These are phyloP conservation scores for Pollenia griseotomentosa DNA, from an alignment of 2,888 invertebrate genomes.

Conservation along the genomic window DNA sequence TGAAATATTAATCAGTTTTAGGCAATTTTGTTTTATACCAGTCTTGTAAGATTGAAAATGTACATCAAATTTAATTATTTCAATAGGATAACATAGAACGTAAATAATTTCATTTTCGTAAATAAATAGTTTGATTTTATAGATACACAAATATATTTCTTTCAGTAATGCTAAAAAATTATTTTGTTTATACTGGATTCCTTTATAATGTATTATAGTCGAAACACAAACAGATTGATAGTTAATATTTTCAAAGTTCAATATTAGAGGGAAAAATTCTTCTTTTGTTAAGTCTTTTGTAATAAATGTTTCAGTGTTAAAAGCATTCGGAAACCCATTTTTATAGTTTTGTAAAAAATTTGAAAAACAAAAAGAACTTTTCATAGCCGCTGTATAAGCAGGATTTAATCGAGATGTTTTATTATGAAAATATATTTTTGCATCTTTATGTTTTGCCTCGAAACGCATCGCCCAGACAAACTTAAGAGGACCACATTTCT, in stretches of 20 bases:
- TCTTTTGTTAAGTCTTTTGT: conserved; percentile 63
- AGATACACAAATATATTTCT: conserved; percentile 59
- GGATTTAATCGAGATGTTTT: no score
- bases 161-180: conserved; percentile 50
- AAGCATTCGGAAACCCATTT: conserved; percentile 57
- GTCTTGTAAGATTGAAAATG: conserved; percentile 70
- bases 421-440: no score
- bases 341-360: conserved; percentile 64
- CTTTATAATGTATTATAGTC: conserved; percentile 67
- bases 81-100: conserved; percentile 63
- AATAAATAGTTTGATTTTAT: conserved; percentile 69
- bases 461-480: no score
- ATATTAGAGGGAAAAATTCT: conserved; percentile 58
- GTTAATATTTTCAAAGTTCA: conserved; percentile 45
- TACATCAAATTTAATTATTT: conserved; percentile 66
- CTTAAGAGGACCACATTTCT: no score
- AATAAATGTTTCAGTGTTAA: conserved; percentile 65
- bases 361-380: conserved; percentile 62
- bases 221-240: conserved; percentile 49
- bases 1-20: conserved; percentile 70
- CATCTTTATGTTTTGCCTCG: no score
- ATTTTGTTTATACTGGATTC: conserved; percentile 49
- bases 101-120: no score
- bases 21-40: conserved; percentile 71
- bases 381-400: no score